Evolutionary conservation across 2,888 invertebrate genomes (phyloP).

Genomic region (Epicampocera succincta): DNA sequence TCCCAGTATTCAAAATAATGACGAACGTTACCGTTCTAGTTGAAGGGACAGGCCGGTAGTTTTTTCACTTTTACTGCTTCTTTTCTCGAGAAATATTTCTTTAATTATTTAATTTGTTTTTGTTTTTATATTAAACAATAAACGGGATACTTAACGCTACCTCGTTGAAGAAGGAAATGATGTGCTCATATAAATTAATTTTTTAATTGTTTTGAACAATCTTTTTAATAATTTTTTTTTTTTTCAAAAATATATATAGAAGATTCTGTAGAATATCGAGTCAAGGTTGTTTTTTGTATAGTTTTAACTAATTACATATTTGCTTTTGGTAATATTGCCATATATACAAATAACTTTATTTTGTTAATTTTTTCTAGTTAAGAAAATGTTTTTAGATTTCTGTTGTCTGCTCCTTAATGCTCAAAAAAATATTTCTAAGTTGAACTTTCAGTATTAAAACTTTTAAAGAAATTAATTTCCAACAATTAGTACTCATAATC

Average conservation of each 20-base stretch:
- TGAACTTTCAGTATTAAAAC: neutral
- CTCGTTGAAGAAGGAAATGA: slow-evolving; percentile 71
- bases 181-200: slow-evolving; percentile 60
- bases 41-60: too few relatives aligned
- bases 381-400: too few relatives aligned
- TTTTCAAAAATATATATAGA: neutral
- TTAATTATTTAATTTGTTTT: too few relatives aligned
- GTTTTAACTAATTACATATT: too few relatives aligned
- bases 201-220: slow-evolving; percentile 11
- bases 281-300: too few relatives aligned
- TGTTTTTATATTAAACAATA: neutral
- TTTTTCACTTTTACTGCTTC: too few relatives aligned
- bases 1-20: too few relatives aligned
- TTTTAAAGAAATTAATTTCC: neutral
- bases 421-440: neutral
- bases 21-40: too few relatives aligned
- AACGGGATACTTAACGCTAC: slow-evolving; percentile 68
- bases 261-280: neutral
- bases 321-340: too few relatives aligned
- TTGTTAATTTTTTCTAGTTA: too few relatives aligned
- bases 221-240: neutral
- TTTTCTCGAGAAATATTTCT: too few relatives aligned
- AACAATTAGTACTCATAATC: slow-evolving; percentile 46
- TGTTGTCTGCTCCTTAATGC: neutral
- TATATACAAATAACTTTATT: too few relatives aligned